A percentile compares a stretch with the other conserved stretches of the same genome.
phyloP scores from a whole-genome alignment of 2,113 vertebrate species.

The Charadrius vociferus region DNA sequence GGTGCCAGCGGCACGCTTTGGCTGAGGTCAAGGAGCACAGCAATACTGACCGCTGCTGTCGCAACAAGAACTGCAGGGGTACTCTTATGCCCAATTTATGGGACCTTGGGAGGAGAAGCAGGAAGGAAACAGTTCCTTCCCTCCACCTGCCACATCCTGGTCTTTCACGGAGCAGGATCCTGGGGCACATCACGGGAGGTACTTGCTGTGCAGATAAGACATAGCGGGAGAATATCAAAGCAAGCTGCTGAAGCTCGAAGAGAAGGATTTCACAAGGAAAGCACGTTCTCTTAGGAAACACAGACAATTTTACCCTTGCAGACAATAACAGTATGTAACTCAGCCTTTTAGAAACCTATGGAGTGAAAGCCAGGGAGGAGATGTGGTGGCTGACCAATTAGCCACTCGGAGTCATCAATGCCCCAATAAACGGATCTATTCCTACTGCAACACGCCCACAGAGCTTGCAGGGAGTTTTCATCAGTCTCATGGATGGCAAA shows the following conservation, averaged over 20 bases:
- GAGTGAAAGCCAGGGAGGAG: neutral
- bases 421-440: neutral
- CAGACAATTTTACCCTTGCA: neutral
- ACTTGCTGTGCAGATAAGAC: neutral
- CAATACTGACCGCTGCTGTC: neutral
- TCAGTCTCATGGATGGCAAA: neutral
- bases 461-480: neutral
- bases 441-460: neutral
- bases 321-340: neutral
- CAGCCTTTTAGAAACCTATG: neutral
- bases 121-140: neutral
- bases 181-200: neutral
- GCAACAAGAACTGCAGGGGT: rapidly evolving
- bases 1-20: neutral
- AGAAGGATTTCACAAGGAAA: neutral
- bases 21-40: neutral
- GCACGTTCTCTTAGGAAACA: neutral
- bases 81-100: rapidly evolving
- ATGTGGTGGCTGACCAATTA: neutral
- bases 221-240: neutral
- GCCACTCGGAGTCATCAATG: neutral
- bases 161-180: neutral
- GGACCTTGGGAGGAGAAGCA: neutral
- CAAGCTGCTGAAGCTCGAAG: neutral
- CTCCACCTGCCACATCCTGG: neutral